Evolutionary conservation across 1,140 invertebrate genomes (phyloP), one percentile per base, ranked within the genome.

Genomic region (Teleogryllus occipitalis): DNA sequence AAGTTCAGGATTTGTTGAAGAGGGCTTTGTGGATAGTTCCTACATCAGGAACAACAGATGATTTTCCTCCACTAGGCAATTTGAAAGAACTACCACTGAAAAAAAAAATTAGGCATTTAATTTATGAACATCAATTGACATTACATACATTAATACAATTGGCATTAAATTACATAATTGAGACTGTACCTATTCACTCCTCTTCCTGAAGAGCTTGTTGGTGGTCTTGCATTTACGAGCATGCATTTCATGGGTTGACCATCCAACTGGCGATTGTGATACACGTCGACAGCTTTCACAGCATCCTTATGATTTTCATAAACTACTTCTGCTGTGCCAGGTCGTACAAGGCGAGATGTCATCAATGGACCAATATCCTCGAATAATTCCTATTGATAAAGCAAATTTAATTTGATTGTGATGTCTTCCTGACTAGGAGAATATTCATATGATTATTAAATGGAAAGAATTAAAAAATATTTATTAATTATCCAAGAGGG

Each of bases 241-340:
- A 93, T 87, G 86, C 93, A 94, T 83, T 93, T 93, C 93, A 95
- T 95, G 7, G 93, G 93, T 84, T 93, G 92, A 0, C 94, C 94
- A 88, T 96, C 95, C 27, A 96, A 88, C 84, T 97, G 95, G 77
- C 96, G 87, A 85, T 97, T 96, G 84, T 98, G 95, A 87, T 97
- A 98, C 65, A 94, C 92, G 83, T 97, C 94, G 8, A 97, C 94
- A 47, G 96, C 96, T 85, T 92, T 92, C 80, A 94, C 90, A 74
- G 96, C 96, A 87, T 97, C 94, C 81, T 94, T 92, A 78, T 93
- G 86, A 65, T 91, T 92, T 82, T 94, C 92, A 84, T 96, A 98
- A 82, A 97, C 93, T 14, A 97, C 95, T 88, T 97, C 95, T 0
- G 96, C 96, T 14, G 92, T 93, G 8, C 96, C 96, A 7, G 92